Conservation (phyloP, 2,113 vertebrate species). For the Aphelocoma coerulescens region DNA sequence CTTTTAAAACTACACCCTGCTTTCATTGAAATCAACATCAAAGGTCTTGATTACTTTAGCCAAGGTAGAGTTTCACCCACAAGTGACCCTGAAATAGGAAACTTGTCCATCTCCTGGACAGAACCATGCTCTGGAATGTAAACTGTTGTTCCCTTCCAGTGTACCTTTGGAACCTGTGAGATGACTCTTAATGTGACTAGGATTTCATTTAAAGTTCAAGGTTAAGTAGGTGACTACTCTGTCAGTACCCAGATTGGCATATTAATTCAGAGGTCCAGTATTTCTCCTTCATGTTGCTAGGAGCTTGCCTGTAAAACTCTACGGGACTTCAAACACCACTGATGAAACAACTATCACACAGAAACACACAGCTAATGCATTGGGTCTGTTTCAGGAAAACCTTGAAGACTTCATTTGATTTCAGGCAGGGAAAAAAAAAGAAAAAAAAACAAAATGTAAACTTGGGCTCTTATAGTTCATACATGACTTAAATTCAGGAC, state of each 20-base stretch:
- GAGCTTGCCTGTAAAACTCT: neutral
- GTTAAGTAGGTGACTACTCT: neutral
- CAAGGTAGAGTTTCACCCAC: neutral
- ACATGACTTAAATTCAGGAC: neutral
- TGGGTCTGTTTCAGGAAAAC: neutral
- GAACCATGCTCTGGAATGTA: neutral
- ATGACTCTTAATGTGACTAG: neutral
- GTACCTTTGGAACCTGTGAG: neutral
- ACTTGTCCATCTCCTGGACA: neutral
- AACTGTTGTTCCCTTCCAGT: neutral
- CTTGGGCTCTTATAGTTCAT: neutral
- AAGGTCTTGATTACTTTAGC: neutral
- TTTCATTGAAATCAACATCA: neutral
- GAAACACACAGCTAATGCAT: neutral
- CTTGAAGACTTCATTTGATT: neutral
- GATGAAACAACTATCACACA: neutral
- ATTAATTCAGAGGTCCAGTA: neutral
- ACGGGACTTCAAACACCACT: neutral
- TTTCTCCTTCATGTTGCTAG: neutral
- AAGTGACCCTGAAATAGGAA: neutral
- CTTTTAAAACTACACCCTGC: neutral
- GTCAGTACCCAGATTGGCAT: neutral
- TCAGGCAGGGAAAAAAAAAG: accelerated
- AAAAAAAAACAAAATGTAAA: neutral
- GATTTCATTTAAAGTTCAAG: neutral